Evolutionary conservation across 2,113 vertebrate species (phyloP).

Genomic region (Solenodon paradoxus): DNA sequence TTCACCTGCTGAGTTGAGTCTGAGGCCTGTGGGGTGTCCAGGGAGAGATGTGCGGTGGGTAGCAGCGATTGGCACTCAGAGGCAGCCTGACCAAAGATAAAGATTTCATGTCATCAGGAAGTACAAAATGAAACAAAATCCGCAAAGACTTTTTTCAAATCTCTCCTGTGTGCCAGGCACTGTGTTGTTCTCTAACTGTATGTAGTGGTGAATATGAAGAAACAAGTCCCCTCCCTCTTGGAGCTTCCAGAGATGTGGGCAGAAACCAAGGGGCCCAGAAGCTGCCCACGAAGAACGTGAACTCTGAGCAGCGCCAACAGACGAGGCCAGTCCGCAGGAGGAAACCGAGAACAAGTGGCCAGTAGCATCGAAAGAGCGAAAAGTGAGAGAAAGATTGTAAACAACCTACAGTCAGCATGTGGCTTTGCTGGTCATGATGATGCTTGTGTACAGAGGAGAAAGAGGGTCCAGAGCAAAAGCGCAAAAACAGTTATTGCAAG

Average conservation of each 20-base stretch:
- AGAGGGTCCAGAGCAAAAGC: background rate
- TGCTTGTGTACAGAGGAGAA: background rate
- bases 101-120: background rate
- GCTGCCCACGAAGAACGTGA: background rate
- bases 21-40: background rate
- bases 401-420: background rate
- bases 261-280: background rate
- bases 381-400: background rate
- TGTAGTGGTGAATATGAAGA: background rate
- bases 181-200: background rate
- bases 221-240: background rate
- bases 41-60: background rate
- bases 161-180: background rate
- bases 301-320: background rate
- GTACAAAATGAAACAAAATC: constrained; percentile 12
- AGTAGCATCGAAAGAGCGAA: background rate
- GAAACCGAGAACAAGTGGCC: background rate
- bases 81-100: background rate
- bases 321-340: background rate
- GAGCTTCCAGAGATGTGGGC: background rate
- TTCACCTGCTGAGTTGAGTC: background rate
- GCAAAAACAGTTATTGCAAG: background rate
- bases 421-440: background rate
- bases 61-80: background rate
- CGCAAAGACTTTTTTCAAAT: background rate